Conservation (phyloP, 2,888 invertebrate species). For the Troides oblongomaculatus region DNA sequence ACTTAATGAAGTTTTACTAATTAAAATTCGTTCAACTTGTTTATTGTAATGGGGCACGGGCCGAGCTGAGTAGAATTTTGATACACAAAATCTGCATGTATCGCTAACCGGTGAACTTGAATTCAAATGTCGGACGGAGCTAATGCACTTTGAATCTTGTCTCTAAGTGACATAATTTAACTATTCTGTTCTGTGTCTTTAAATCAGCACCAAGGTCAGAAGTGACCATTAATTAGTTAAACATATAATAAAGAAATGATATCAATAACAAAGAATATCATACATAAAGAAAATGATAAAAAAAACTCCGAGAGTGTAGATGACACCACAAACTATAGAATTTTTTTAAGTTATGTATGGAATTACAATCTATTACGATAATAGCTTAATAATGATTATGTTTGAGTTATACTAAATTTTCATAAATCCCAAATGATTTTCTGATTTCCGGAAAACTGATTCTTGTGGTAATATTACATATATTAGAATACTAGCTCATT, state of each 20-base stretch:
- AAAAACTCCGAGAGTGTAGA: no score
- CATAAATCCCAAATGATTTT: no score
- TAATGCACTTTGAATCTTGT: neutral
- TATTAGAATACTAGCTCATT: no score
- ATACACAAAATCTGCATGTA: slow-evolving; percentile 24
- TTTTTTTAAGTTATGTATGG: no score
- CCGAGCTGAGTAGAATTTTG: slow-evolving; percentile 15
- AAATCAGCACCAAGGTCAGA: neutral
- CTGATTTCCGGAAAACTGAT: no score
- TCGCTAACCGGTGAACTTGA: slow-evolving; percentile 4
- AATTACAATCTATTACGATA: no score
- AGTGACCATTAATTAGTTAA: neutral
- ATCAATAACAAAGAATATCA: neutral
- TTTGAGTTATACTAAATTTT: no score
- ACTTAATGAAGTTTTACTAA: slow-evolving; percentile 18
- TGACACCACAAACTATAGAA: no score
- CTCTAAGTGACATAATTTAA: neutral
- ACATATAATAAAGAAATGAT: neutral
- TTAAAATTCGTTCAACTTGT: slow-evolving; percentile 25
- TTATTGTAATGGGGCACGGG: slow-evolving; percentile 27
- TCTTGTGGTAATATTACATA: no score
- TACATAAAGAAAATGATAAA: neutral
- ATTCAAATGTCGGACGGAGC: slow-evolving; percentile 10
- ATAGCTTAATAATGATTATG: no score
- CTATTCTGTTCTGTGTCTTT: neutral